phyloP scores from a whole-genome alignment of 2,113 vertebrate species.

The Muntiacus reevesi region DNA sequence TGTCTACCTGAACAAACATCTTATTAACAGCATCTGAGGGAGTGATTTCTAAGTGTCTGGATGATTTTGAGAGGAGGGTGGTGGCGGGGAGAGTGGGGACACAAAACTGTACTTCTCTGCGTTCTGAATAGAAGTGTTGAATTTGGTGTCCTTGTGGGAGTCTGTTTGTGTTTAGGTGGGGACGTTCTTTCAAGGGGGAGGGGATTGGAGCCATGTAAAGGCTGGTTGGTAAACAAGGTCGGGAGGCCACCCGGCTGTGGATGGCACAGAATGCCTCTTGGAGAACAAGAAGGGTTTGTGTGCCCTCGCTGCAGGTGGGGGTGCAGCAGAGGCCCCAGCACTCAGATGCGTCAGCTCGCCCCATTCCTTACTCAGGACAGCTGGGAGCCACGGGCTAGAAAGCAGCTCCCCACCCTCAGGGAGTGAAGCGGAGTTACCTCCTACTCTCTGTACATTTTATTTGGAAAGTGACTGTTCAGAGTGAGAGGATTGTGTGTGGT shows the following conservation, averaged over 20 bases:
- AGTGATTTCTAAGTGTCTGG: neutral
- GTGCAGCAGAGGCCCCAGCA: neutral
- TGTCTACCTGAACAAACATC: neutral
- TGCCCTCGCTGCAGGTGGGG: neutral
- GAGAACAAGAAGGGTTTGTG: conserved; percentile 52
- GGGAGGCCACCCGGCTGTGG: neutral
- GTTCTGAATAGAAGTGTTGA: neutral
- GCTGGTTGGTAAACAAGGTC: neutral
- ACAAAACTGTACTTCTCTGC: neutral
- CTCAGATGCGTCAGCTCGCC: fast-evolving
- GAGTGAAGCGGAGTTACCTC: neutral
- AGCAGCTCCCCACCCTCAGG: neutral
- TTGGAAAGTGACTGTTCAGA: neutral
- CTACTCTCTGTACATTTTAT: neutral
- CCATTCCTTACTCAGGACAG: neutral
- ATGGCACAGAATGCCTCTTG: conserved; percentile 44
- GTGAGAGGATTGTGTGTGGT: neutral
- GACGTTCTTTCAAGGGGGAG: neutral
- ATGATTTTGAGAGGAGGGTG: too few relatives aligned
- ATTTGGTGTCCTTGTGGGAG: neutral
- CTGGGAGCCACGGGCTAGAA: neutral
- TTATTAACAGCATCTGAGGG: neutral
- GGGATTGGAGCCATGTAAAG: neutral
- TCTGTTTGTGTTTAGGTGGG: neutral
- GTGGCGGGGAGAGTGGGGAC: neutral